Percentiles rank a stretch among this genome's conserved stretches.
These are phyloP conservation scores for Leptura quadrifasciata DNA, from an alignment of 2,888 invertebrate species.

Conservation along the genomic window DNA sequence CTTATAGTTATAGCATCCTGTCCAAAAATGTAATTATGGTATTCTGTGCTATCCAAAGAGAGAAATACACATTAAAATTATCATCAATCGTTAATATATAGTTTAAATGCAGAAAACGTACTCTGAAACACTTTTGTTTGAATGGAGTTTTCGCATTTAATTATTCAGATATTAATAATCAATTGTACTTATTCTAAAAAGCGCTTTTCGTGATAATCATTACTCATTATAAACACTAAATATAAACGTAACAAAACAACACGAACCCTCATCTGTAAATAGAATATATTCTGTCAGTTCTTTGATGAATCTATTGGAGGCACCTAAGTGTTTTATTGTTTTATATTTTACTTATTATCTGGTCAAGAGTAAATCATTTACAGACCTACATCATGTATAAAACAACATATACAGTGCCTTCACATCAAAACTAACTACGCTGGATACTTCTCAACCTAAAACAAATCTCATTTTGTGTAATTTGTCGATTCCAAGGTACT, in stretches of 20 bases:
- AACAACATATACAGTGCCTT: too few species aligned
- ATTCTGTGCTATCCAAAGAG: slow-evolving; percentile 39
- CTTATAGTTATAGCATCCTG: slow-evolving; percentile 55
- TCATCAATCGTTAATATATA: slow-evolving; percentile 46
- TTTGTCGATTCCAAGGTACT: too few species aligned
- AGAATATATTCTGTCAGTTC: background rate
- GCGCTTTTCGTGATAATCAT: slow-evolving; percentile 49
- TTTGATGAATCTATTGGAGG: too few species aligned
- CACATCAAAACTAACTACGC: too few species aligned
- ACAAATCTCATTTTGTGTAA: too few species aligned
- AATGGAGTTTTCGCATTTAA: background rate
- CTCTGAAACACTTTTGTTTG: slow-evolving; percentile 40
- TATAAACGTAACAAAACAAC: background rate
- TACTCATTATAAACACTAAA: slow-evolving; percentile 28
- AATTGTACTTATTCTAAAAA: slow-evolving; percentile 50
- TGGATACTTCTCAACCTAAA: too few species aligned
- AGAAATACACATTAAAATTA: slow-evolving; percentile 45
- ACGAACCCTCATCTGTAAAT: background rate
- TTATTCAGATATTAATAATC: slow-evolving; percentile 45
- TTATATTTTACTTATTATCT: too few species aligned
- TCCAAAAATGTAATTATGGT: slow-evolving; percentile 50
- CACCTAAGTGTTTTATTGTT: too few species aligned
- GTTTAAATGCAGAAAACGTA: slow-evolving; percentile 51
- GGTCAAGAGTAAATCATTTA: too few species aligned
- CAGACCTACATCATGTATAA: too few species aligned